Base-by-base conservation (phyloP, 2,888 invertebrate genomes). In the Lamellibrachia satsuma region DNA sequence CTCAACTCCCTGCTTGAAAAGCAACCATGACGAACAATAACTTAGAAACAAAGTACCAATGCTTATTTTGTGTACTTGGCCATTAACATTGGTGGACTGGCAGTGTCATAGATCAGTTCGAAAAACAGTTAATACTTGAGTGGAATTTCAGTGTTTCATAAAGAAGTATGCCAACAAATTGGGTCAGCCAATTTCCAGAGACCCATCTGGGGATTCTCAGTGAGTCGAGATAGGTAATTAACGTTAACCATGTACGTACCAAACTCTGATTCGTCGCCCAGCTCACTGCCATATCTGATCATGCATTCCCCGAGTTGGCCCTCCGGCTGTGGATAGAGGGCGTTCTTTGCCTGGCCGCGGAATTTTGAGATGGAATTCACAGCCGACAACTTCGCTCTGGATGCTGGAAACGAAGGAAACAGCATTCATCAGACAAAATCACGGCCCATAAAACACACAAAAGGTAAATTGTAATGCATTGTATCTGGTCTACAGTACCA, bases 271-370 rank as follows among this genome's bases (percentile, higher is more conserved):
- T 99, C 99, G 95, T 99, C 99, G 94, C 99, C 99, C 94, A 99
- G 97, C 97, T 98, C 99, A 97, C 98, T 98, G 94, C 99, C 99
- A 96, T 99, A 99, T 95, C 98, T 98, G 94, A 98, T 97, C 99
- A 99, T 99, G 95, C 99, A 98, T 96, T 99, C 99, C 1, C 99
- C 99, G 75, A 99, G 97, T 90, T 98, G 98, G 92, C 99, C 99
- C 97, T 99, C 99, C 0, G 99, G 99, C 97, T 99, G 99, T 92
- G 99, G 99, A 97, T 99, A 99, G 91, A 99, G 98, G 96, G 98
- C 98, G 94, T 98, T 98, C 97, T 99, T 99, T 90, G 99, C 98
- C 97, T 99, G 99, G 22, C 99, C 99, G 96, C 99, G 98, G 94
- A 99, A 97, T 97, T 99, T 99, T 95, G 99, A 99, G 95, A 99